These are phyloP conservation scores for Iguana delicatissima DNA, from an alignment of 2,797 vertebrate genomes.

Conservation along the genomic window DNA sequence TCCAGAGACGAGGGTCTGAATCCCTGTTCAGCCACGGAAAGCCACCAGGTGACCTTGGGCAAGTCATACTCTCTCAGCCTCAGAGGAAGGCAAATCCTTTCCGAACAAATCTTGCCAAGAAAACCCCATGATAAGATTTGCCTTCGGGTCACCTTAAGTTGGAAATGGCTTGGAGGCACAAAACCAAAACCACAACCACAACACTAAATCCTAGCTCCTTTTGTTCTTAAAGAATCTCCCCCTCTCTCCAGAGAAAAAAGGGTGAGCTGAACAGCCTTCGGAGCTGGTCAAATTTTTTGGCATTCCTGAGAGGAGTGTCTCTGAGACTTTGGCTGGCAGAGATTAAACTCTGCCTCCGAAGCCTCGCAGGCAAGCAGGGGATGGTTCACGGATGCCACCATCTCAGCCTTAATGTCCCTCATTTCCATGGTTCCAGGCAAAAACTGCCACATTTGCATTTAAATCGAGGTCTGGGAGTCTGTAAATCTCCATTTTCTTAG, in stretches of 20 bases:
- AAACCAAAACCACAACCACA: too few relatives aligned
- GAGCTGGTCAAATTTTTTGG: rapidly evolving
- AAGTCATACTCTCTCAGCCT: too few relatives aligned
- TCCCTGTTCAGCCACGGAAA: too few relatives aligned
- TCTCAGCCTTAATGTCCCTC: conserved; percentile 49
- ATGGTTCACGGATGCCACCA: not conserved
- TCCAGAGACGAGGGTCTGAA: too few relatives aligned
- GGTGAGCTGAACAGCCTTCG: not conserved
- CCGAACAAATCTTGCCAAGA: too few relatives aligned
- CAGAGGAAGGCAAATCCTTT: too few relatives aligned
- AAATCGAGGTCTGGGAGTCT: conserved; percentile 78
- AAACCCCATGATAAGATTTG: too few relatives aligned
- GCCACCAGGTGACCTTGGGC: too few relatives aligned
- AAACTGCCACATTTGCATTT: conserved; percentile 79
- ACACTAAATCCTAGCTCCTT: too few relatives aligned
- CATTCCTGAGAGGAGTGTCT: not conserved
- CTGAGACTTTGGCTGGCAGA: not conserved
- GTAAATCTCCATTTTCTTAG: conserved; percentile 79
- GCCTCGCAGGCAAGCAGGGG: not conserved
- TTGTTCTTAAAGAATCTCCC: not conserved
- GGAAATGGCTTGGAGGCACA: too few relatives aligned
- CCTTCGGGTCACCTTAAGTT: too few relatives aligned
- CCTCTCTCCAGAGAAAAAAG: not conserved
- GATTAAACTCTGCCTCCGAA: rapidly evolving
- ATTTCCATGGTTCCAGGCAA: conserved; percentile 64